phyloP scores from a whole-genome alignment of 2,113 vertebrate genomes.

The zebrafish (Danio rerio) region GRCz12tu NC_133188.1:28046501-28047000 shows the following conservation, averaged over 20 bases:
- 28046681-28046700: slow-evolving; percentile 69
- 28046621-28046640: not conserved
- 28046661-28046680: slow-evolving; percentile 35
- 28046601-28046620: not conserved
- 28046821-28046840: slow-evolving; percentile 69
- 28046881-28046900: not conserved
- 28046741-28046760: slow-evolving; percentile 71
- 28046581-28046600: slow-evolving; percentile 86
- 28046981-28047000: too few species aligned
- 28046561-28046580: slow-evolving; percentile 86
- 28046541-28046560: slow-evolving; percentile 88
- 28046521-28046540: slow-evolving; percentile 90
- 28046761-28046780: slow-evolving; percentile 61
- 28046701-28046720: slow-evolving; percentile 69
- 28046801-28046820: slow-evolving; percentile 71
- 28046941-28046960: too few species aligned
- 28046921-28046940: not conserved
- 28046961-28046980: too few species aligned
- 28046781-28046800: slow-evolving; percentile 63
- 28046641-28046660: not conserved
- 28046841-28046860: slow-evolving; percentile 56
- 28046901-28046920: not conserved
- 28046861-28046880: not conserved
- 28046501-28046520: slow-evolving; percentile 88
- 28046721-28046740: slow-evolving; percentile 67